Evolutionary conservation across 2,797 vertebrate genomes (phyloP).

Genomic region (Etheostoma nigrum): DNA sequence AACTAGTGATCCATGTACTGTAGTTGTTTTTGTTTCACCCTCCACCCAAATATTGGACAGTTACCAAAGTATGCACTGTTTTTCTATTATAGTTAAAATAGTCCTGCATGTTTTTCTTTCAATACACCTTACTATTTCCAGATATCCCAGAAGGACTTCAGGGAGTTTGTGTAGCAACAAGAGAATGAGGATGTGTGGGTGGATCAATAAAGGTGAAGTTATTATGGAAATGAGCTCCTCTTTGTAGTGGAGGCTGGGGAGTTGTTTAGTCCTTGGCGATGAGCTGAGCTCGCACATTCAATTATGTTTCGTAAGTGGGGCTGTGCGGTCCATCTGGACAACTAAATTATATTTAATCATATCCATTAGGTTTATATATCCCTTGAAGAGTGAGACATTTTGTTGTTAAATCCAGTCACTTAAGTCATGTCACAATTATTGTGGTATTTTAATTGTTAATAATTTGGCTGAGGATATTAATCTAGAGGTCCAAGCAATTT

Average conservation of each 20-base stretch:
- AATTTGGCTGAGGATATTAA: constrained; percentile 26
- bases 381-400: constrained; percentile 66
- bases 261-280: constrained; percentile 73
- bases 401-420: constrained; percentile 57
- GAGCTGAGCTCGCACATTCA: constrained; percentile 76
- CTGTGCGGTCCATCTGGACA: constrained; percentile 76
- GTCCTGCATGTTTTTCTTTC: constrained; percentile 3
- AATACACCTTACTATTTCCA: neutral
- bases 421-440: constrained; percentile 46
- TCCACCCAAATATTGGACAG: constrained; percentile 7
- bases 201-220: constrained; percentile 74
- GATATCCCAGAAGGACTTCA: constrained; percentile 19
- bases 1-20: constrained; percentile 21
- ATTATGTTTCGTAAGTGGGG: constrained; percentile 71
- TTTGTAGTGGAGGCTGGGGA: constrained; percentile 68
- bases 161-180: constrained; percentile 28
- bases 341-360: constrained; percentile 77
- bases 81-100: constrained; percentile 4
- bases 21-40: constrained; percentile 16
- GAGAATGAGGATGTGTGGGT: constrained; percentile 30
- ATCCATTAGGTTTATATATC: constrained; percentile 73
- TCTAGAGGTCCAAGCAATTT: constrained; percentile 31
- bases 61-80: constrained; percentile 3
- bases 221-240: constrained; percentile 74
- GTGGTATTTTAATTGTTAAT: constrained; percentile 43